phyloP scores from a whole-genome alignment of 92 coral and sea anemone species.

The Parazoanthus darwini region DNA sequence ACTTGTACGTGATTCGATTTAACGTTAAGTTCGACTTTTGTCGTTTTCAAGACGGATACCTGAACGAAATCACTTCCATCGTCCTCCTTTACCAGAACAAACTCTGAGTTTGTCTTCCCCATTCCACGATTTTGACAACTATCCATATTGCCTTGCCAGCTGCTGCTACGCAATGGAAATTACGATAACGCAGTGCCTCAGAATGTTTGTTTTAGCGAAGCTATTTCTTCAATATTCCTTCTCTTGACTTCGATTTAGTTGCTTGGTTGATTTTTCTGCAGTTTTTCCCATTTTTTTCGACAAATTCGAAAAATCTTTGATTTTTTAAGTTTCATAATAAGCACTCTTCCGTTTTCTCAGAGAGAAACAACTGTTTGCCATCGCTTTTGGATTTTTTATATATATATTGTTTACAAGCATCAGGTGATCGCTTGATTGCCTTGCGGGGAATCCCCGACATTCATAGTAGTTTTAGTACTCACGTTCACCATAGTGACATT shows the following conservation, averaged over 20 bases:
- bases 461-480: too few relatives aligned
- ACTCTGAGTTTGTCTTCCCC: background rate
- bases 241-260: background rate
- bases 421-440: background rate
- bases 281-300: background rate
- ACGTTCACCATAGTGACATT: too few relatives aligned
- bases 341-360: background rate
- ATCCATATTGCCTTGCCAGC: background rate
- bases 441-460: constrained; percentile 10
- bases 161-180: constrained; percentile 33
- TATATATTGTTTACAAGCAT: background rate
- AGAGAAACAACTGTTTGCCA: background rate
- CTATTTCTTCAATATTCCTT: background rate
- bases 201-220: background rate
- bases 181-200: background rate
- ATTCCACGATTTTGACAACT: background rate
- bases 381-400: background rate
- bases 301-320: background rate
- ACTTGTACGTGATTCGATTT: background rate
- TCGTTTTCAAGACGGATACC: background rate
- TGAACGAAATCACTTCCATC: background rate
- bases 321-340: background rate
- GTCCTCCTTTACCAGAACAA: background rate
- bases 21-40: background rate
- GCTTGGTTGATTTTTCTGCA: background rate